Evolutionary conservation across 2,113 vertebrate genomes (phyloP), one percentile per base, ranked within the genome.

Genomic region (Aphyosemion australe): DNA sequence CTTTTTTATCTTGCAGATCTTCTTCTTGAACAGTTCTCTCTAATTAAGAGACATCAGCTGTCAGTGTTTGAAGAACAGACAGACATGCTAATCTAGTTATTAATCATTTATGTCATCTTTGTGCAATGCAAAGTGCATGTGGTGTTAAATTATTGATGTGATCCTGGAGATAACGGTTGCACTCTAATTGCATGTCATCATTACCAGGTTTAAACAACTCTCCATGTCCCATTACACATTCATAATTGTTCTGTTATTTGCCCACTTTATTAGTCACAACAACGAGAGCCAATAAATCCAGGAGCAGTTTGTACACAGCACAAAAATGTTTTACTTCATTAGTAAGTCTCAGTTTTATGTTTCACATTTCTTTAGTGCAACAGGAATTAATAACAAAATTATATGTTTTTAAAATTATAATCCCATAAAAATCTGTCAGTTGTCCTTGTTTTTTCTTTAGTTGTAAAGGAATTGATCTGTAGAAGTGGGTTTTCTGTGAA

Each of bases 131-230:
- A 77, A 84, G 78, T 74, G 67, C 11, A 43, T 61, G 62, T 53
- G 72, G 46, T 79, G 69, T 85, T 89, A 83, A 91, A 90, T 90
- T 87, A 89, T 86, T 87, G 82, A 87, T 84, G 72, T 65, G 72
- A 86, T 86, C 68, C 70, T 66, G 80, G 65, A 77, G 83, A 89
- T 88, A 89, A 79, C 79, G 79, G 61, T 82, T 65, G 71, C 3
- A 48, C 84, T 84, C 70, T 88, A 88, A 91, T 90, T 87, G 79
- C 84, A 85, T 88, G 88, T 84, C 82, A 84, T 89, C 78, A 88
- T 89, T 83, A 82, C 78, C 79, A 85, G 76, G 81, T 81, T 88
- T 82, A 85, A 81, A 79, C 82, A 68, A 71, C 80, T 84, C 79
- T 78, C 68, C 83, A 64, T 82, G 81, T 90, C 77, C 70, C 51